Percentiles rank a stretch among this genome's conserved stretches.
These are phyloP conservation scores for Macroramphosus scolopax DNA, from an alignment of 2,797 vertebrate genomes.

Conservation along the genomic window DNA sequence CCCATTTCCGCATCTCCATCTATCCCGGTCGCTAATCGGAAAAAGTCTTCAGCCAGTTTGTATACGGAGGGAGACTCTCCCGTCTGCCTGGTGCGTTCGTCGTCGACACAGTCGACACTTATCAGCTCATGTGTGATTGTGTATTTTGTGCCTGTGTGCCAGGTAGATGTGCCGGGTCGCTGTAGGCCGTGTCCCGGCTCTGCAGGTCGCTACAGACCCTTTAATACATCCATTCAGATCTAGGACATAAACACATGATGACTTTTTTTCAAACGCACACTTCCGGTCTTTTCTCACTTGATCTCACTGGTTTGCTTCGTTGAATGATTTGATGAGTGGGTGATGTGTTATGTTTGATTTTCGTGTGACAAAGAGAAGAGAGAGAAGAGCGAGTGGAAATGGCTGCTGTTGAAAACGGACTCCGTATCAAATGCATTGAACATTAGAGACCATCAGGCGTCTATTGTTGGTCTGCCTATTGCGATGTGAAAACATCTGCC, in stretches of 20 bases:
- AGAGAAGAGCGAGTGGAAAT: conserved; percentile 42
- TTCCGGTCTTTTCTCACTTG: conserved; percentile 34
- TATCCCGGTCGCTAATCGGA: conserved; percentile 2
- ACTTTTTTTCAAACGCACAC: conserved; percentile 46
- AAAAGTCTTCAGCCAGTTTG: conserved; percentile 17
- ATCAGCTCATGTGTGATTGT: conserved; percentile 8
- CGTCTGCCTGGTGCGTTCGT: conserved; percentile 4
- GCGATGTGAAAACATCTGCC: no score
- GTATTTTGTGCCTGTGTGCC: conserved; percentile 8
- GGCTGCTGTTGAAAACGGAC: conserved; percentile 32
- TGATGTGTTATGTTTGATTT: conserved; percentile 69
- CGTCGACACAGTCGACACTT: neutral
- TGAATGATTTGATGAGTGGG: conserved; percentile 68
- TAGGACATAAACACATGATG: conserved; percentile 37
- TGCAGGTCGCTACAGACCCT: conserved; percentile 14
- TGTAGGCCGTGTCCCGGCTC: neutral
- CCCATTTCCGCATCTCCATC: conserved; percentile 16
- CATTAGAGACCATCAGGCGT: neutral
- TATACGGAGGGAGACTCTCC: no score
- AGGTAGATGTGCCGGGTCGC: neutral
- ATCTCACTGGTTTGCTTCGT: conserved; percentile 44
- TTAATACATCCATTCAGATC: conserved; percentile 19
- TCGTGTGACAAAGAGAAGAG: conserved; percentile 55
- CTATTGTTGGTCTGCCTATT: no score
- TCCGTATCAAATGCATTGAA: conserved; percentile 24